These are phyloP conservation scores for Caiman crocodilus DNA, from an alignment of 2,797 vertebrate species.

Conservation along the genomic window DNA sequence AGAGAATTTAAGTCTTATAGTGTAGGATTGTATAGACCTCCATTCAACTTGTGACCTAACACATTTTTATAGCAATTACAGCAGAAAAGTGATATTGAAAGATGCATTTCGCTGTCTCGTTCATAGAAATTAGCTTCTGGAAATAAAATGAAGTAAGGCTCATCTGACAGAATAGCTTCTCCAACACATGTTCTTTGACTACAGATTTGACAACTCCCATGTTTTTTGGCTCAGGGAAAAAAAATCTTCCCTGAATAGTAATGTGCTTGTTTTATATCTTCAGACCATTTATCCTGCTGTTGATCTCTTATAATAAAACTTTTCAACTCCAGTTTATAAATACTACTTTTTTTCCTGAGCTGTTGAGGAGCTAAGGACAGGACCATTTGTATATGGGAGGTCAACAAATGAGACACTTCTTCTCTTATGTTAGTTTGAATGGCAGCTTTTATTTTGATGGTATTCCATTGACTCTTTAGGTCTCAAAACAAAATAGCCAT, in stretches of 20 bases:
- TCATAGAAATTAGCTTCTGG: not conserved
- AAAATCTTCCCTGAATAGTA: not conserved
- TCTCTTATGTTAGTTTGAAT: not conserved
- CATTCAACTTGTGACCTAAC: not conserved
- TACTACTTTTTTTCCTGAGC: not conserved
- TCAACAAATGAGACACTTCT: not conserved
- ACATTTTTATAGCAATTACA: not conserved
- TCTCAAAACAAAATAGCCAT: not conserved
- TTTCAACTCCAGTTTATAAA: conserved; percentile 1
- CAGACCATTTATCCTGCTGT: not conserved
- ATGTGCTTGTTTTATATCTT: not conserved
- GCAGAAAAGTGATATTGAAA: not conserved
- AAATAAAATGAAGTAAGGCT: not conserved
- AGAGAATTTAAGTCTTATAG: not conserved
- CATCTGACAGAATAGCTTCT: not conserved
- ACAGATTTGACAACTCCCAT: not conserved
- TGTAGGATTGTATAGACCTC: not conserved
- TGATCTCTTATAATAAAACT: not conserved
- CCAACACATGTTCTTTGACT: rapidly evolving
- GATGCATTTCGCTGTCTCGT: not conserved
- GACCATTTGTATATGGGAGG: not conserved
- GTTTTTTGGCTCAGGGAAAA: not conserved
- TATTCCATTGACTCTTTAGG: not conserved
- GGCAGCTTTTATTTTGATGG: not conserved
- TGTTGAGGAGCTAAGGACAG: not conserved